These are phyloP conservation scores for Pollenia labialis DNA, from an alignment of 2,888 invertebrate species.

Conservation along the genomic window DNA sequence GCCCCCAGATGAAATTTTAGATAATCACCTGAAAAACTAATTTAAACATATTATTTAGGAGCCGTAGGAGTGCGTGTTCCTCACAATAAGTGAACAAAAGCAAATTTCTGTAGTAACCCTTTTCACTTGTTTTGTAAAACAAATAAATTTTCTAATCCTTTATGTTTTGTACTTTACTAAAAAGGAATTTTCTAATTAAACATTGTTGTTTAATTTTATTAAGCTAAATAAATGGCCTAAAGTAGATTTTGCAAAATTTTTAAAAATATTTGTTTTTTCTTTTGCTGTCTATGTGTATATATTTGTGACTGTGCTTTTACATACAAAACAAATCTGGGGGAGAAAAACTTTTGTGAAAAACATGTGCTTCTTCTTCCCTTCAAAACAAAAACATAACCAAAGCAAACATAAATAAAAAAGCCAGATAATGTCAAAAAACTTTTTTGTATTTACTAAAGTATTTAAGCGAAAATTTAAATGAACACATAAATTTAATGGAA, in stretches of 20 bases:
- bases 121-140: not conserved
- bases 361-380: not conserved
- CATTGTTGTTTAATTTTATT: conserved; percentile 1
- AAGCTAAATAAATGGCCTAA: conserved; percentile 6
- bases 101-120: too few relatives aligned
- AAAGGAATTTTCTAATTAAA: not conserved
- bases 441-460: conserved; percentile 12
- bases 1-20: too few relatives aligned
- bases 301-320: too few relatives aligned
- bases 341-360: not conserved
- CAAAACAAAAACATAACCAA: conserved; percentile 2
- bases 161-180: not conserved
- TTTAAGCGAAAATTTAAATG: conserved; percentile 25
- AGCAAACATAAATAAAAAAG: conserved; percentile 19
- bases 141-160: not conserved
- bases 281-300: not conserved
- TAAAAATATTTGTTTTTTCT: not conserved
- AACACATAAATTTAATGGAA: conserved; percentile 36
- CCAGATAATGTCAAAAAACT: conserved; percentile 54
- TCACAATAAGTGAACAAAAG: too few relatives aligned
- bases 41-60: too few relatives aligned
- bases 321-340: not conserved
- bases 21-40: too few relatives aligned
- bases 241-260: not conserved
- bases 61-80: too few relatives aligned